Conservation (phyloP, 1,140 invertebrate genomes). For the Aphis gossypii region DNA sequence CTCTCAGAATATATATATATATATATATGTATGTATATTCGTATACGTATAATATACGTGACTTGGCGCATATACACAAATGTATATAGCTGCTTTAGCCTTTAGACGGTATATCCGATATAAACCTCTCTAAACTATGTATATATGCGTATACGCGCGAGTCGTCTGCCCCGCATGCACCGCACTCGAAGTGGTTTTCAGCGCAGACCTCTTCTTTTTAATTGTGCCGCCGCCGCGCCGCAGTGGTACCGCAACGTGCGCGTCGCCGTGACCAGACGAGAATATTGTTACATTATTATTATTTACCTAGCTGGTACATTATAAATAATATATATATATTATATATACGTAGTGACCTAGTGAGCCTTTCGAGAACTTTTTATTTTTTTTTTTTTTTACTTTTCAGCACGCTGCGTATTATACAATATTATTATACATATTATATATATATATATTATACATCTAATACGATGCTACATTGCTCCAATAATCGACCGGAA, state of each 20-base stretch:
- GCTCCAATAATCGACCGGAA: background rate
- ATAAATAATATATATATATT: background rate
- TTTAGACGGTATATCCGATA: slow-evolving; percentile 24
- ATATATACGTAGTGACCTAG: background rate
- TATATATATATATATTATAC: background rate
- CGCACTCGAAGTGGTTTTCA: background rate
- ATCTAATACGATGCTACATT: background rate
- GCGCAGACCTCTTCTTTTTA: slow-evolving; percentile 24
- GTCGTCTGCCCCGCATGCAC: background rate
- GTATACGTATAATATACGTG: background rate
- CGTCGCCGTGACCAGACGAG: slow-evolving; percentile 21
- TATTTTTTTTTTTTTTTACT: background rate
- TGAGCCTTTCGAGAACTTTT: background rate
- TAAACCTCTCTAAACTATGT: background rate
- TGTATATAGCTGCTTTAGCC: background rate
- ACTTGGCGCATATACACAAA: background rate
- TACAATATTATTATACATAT: background rate
- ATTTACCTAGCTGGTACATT: background rate
- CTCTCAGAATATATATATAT: background rate
- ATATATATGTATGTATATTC: background rate
- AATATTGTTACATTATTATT: slow-evolving; percentile 17
- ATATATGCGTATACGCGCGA: background rate
- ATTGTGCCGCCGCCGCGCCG: background rate
- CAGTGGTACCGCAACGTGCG: slow-evolving; percentile 30
- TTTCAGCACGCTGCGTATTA: background rate